phyloP scores from a whole-genome alignment of 2,113 vertebrate genomes.

The Serinus canaria region DNA sequence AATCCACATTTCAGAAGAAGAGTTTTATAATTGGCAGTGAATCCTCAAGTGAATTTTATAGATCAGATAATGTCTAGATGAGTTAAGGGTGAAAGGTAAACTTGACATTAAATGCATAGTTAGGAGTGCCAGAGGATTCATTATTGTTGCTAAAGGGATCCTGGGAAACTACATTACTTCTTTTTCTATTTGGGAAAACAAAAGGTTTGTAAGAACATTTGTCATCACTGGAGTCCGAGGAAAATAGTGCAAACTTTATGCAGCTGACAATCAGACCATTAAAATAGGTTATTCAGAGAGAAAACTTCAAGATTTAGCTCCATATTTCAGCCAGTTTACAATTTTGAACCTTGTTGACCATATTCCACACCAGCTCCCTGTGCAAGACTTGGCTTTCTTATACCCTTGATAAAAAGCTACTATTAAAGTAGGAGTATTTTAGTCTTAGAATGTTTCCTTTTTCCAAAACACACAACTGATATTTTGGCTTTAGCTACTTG shows the following conservation, averaged over 20 bases:
- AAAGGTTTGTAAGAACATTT: conserved; percentile 32
- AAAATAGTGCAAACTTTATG: background rate
- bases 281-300: background rate
- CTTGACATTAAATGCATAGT: conserved; percentile 62
- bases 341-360: conserved; percentile 1
- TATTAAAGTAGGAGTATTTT: background rate
- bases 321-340: background rate
- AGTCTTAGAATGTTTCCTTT: background rate
- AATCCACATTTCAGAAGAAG: conserved; percentile 7
- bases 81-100: conserved; percentile 62
- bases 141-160: conserved; percentile 8
- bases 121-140: conserved; percentile 65
- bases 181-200: conserved; percentile 27
- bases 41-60: conserved; percentile 58
- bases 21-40: conserved; percentile 56
- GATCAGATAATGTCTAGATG: conserved; percentile 60
- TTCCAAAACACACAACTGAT: background rate
- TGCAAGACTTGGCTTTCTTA: background rate
- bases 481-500: background rate
- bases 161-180: background rate
- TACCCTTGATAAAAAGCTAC: background rate
- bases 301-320: background rate
- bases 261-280: conserved; percentile 23
- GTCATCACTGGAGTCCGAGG: background rate
- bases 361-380: background rate